These are phyloP conservation scores for Callionymus lyra DNA, from an alignment of 2,113 vertebrate genomes.

Conservation along the genomic window DNA sequence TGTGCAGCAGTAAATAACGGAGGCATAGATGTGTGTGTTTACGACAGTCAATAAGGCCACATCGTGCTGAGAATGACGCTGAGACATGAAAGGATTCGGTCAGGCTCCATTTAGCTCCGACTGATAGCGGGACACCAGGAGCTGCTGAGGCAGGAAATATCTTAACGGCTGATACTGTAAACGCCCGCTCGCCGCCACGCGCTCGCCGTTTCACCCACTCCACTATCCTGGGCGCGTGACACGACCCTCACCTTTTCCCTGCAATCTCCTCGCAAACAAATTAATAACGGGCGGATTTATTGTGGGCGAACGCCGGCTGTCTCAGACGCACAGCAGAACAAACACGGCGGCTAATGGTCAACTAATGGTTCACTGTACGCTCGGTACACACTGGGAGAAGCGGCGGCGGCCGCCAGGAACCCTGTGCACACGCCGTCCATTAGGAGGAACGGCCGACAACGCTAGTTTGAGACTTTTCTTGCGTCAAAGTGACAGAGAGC, in stretches of 20 bases:
- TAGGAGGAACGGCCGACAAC: slow-evolving; percentile 30
- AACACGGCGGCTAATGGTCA: slow-evolving; percentile 40
- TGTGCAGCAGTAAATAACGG: slow-evolving; percentile 51
- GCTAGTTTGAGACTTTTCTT: too few relatives aligned
- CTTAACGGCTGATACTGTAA: slow-evolving; percentile 34
- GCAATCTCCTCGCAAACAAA: slow-evolving; percentile 48
- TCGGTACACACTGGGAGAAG: slow-evolving; percentile 4
- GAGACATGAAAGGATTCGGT: slow-evolving; percentile 62
- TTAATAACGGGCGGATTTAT: slow-evolving; percentile 18
- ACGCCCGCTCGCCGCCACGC: slow-evolving; percentile 12
- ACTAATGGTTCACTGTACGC: slow-evolving; percentile 44
- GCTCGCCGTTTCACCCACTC: slow-evolving; percentile 41
- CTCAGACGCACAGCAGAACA: slow-evolving; percentile 36
- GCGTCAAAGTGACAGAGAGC: too few relatives aligned
- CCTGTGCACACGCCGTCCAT: slow-evolving; percentile 31
- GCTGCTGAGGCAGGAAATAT: slow-evolving; percentile 52
- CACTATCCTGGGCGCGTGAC: slow-evolving; percentile 27
- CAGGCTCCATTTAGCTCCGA: slow-evolving; percentile 69
- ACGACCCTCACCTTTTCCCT: slow-evolving; percentile 44
- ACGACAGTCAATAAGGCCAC: slow-evolving; percentile 50
- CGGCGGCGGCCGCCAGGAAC: slow-evolving; percentile 13
- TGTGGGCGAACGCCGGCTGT: slow-evolving; percentile 39
- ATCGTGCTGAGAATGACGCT: slow-evolving; percentile 55
- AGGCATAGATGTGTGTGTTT: slow-evolving; percentile 46
- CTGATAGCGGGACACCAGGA: slow-evolving; percentile 63